phyloP scores from a whole-genome alignment of 2,797 vertebrate species.

The Propithecus perrieri region DNA sequence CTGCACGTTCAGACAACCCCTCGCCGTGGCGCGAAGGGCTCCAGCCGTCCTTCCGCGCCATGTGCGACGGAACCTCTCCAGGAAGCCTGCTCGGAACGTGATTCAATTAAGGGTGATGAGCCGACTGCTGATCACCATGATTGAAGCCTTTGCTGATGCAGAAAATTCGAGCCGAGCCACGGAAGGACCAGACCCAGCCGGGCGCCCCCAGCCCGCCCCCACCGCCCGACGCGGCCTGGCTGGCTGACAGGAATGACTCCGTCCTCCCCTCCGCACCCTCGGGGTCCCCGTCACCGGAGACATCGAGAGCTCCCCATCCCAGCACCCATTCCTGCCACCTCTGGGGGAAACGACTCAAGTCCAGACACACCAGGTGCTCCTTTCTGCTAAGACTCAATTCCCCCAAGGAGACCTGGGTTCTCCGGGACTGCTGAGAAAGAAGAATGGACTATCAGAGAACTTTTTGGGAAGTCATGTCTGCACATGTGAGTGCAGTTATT shows the following conservation, averaged over 20 bases:
- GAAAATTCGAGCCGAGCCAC: not conserved
- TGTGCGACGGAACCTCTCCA: not conserved
- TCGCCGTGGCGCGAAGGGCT: not conserved
- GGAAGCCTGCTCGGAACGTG: not conserved
- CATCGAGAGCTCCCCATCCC: too few relatives aligned
- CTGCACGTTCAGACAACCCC: not conserved
- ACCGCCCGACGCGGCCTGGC: accelerated
- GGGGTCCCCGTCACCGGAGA: not conserved
- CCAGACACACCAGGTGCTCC: not conserved
- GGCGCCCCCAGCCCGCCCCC: not conserved
- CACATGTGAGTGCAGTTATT: not conserved
- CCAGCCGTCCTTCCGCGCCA: not conserved
- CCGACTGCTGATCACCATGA: not conserved
- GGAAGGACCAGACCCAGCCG: not conserved
- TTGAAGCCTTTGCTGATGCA: constrained; percentile 27
- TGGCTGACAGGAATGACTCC: not conserved
- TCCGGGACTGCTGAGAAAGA: not conserved
- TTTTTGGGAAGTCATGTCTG: not conserved
- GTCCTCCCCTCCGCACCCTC: not conserved
- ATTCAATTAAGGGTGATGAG: not conserved
- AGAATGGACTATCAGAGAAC: not conserved
- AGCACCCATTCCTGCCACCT: not conserved
- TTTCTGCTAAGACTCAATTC: not conserved
- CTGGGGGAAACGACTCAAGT: not conserved
- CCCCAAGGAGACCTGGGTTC: not conserved